Percentiles rank a stretch among this genome's conserved stretches.
These are phyloP conservation scores for Pogonus chalceus DNA, from an alignment of 1,140 invertebrate species.

Conservation along the genomic window DNA sequence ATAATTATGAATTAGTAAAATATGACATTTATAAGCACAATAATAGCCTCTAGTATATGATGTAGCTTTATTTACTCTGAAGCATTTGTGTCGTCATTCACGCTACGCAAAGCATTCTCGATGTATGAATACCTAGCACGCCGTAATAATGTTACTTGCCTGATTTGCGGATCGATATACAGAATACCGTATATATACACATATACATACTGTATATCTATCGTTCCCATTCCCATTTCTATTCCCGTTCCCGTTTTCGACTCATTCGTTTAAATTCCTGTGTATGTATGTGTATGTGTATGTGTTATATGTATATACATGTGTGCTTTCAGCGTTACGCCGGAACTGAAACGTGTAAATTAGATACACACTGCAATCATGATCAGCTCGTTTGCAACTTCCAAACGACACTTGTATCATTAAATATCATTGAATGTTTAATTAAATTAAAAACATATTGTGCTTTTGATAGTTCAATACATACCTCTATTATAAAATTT, in stretches of 20 bases:
- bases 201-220: not conserved
- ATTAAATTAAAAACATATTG: not conserved
- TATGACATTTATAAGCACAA: not conserved
- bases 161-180: conserved; percentile 1
- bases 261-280: too few species aligned
- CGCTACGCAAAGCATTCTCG: not conserved
- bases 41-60: not conserved
- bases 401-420: not conserved
- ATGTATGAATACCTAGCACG: too few species aligned
- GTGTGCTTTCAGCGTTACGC: not conserved
- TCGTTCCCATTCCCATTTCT: too few species aligned
- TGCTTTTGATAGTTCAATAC: not conserved
- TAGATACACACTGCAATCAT: conserved; percentile 1
- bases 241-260: too few species aligned
- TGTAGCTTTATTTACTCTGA: too few species aligned
- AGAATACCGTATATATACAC: not conserved
- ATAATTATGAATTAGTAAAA: not conserved
- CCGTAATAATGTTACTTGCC: not conserved
- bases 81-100: not conserved
- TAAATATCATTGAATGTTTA: not conserved
- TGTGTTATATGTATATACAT: not conserved
- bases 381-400: not conserved
- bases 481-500: not conserved
- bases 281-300: not conserved
- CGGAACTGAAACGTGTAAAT: not conserved